Evolutionary conservation across 2,888 invertebrate genomes (phyloP).

Genomic region (Emmelina monodactyla): DNA sequence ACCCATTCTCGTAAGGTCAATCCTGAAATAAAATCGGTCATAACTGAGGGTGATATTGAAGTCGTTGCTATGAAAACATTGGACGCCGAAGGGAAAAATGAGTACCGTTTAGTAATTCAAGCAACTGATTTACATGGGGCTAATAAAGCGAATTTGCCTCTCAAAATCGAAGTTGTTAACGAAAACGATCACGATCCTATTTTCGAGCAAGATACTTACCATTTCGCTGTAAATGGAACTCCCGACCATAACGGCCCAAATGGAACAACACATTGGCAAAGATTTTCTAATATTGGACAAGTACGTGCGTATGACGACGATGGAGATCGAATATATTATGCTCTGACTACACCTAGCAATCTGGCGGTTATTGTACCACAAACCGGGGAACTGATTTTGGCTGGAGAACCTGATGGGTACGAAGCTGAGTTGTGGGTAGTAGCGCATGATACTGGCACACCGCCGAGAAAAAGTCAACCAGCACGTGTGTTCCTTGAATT

Average conservation of each 20-base stretch:
- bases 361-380: conserved; percentile 90
- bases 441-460: conserved; percentile 83
- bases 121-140: conserved; percentile 82
- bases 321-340: conserved; percentile 91
- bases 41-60: conserved; percentile 72
- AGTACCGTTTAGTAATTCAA: conserved; percentile 79
- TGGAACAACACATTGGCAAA: conserved; percentile 71
- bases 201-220: conserved; percentile 80
- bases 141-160: conserved; percentile 81
- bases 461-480: conserved; percentile 75
- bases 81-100: conserved; percentile 78
- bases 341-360: conserved; percentile 80
- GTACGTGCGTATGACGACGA: conserved; percentile 90
- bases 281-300: conserved; percentile 84
- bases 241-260: conserved; percentile 66
- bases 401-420: conserved; percentile 76
- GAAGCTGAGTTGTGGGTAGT: conserved; percentile 77
- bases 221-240: conserved; percentile 76
- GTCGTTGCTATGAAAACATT: conserved; percentile 78
- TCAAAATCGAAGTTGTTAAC: conserved; percentile 79
- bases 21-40: conserved; percentile 57
- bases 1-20: conserved; percentile 37
- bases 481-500: conserved; percentile 83
- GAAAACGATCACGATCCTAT: conserved; percentile 93
- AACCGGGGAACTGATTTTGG: conserved; percentile 87